These are phyloP conservation scores for Nannobrachium achirus DNA, from an alignment of 2,113 vertebrate genomes.

Conservation along the genomic window DNA sequence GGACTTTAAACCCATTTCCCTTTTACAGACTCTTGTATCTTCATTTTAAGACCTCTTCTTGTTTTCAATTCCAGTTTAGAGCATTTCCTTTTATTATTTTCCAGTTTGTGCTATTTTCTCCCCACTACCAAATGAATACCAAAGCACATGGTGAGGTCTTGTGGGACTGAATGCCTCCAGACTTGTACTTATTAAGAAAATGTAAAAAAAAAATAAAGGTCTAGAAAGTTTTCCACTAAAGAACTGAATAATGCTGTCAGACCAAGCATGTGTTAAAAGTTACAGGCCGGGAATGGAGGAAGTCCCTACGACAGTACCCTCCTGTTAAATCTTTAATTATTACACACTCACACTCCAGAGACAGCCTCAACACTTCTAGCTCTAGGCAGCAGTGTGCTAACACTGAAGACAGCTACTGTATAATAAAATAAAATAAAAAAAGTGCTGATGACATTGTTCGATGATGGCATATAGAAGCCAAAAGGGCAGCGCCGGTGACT, in stretches of 20 bases:
- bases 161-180: background rate
- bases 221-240: background rate
- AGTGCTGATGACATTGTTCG: conserved; percentile 41
- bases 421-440: too few relatives aligned
- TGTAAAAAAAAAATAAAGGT: background rate
- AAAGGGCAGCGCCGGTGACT: conserved; percentile 46
- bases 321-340: conserved; percentile 46
- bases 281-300: conserved; percentile 16
- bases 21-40: too few relatives aligned
- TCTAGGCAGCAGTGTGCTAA: conserved; percentile 8
- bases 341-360: conserved; percentile 29
- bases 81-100: background rate
- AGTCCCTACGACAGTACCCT: conserved; percentile 10
- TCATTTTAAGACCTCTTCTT: background rate
- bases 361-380: conserved; percentile 27
- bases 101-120: background rate
- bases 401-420: conserved; percentile 29
- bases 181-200: background rate
- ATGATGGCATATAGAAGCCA: conserved; percentile 39
- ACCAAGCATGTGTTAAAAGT: conserved; percentile 11
- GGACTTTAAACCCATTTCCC: too few relatives aligned
- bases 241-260: conserved; percentile 9
- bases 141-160: background rate
- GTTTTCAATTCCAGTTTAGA: background rate
- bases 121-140: background rate